These are phyloP conservation scores for Calyptommatus sinebrachiatus DNA, from an alignment of 2,113 vertebrate species.

Conservation along the genomic window DNA sequence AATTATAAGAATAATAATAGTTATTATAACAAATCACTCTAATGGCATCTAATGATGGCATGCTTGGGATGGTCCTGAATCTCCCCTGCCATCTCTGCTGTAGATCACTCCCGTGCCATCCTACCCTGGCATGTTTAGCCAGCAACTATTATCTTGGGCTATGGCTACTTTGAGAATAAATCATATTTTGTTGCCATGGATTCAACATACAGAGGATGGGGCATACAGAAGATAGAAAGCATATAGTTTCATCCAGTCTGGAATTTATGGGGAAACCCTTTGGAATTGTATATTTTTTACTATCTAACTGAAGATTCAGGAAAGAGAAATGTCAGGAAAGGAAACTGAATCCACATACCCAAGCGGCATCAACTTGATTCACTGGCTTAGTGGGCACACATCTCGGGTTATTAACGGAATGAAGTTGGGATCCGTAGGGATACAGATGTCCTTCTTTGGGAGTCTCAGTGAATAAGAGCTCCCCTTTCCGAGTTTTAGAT, in stretches of 20 bases:
- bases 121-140: no score
- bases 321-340: no score
- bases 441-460: slow-evolving; percentile 71
- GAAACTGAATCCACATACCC: slow-evolving; percentile 61
- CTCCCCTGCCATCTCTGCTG: no score
- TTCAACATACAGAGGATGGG: not conserved
- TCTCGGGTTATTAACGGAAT: slow-evolving; percentile 69
- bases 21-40: no score
- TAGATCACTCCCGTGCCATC: no score
- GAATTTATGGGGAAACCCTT: not conserved
- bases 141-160: no score
- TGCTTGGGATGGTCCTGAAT: no score
- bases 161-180: no score
- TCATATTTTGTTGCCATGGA: no score
- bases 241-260: not conserved
- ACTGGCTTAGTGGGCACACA: slow-evolving; percentile 69
- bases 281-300: not conserved
- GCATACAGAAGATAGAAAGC: not conserved
- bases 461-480: slow-evolving; percentile 80
- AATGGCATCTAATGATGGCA: no score
- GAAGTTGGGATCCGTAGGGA: slow-evolving; percentile 57
- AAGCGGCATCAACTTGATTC: slow-evolving; percentile 52
- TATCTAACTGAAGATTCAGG: not conserved
- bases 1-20: no score
- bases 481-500: slow-evolving; percentile 63